Percentiles rank a stretch among this genome's conserved stretches.
Conservation (phyloP, 2,113 vertebrate genomes). For the Lanius ludovicianus region DNA sequence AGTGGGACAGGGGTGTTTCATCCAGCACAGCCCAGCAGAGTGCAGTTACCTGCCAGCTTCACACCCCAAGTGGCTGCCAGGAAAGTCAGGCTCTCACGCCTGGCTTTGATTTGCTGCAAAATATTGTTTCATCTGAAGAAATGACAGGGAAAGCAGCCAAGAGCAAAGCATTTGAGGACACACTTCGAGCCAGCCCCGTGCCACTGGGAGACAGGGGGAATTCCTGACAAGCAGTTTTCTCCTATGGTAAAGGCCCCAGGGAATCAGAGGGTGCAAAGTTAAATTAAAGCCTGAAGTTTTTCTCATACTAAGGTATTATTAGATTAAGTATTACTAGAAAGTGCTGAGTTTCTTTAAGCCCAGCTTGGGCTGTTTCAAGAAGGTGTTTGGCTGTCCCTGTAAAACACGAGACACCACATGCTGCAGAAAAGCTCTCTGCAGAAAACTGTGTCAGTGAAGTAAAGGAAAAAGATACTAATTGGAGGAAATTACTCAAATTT, state of each 20-base stretch:
- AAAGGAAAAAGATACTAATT: constrained; percentile 34
- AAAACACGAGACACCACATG: neutral
- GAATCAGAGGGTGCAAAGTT: neutral
- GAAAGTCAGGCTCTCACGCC: neutral
- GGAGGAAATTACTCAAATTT: constrained; percentile 30
- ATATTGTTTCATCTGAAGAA: neutral
- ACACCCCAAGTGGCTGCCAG: neutral
- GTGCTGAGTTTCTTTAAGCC: neutral
- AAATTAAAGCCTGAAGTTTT: neutral
- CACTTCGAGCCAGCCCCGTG: rapidly evolving
- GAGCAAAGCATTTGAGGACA: neutral
- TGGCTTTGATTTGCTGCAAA: constrained; percentile 1
- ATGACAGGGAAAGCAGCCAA: neutral
- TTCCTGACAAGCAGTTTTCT: neutral
- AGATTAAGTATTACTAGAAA: constrained; percentile 4
- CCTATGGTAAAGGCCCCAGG: neutral
- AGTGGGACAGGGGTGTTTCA: neutral
- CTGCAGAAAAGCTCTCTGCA: neutral
- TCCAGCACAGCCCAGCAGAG: neutral
- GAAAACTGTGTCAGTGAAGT: neutral
- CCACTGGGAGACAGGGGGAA: neutral
- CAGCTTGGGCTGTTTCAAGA: neutral
- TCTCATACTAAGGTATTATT: neutral
- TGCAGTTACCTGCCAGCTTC: neutral
- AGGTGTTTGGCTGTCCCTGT: neutral